Conservation (phyloP, 2,113 vertebrate genomes). For the Rafetus swinhoei region DNA sequence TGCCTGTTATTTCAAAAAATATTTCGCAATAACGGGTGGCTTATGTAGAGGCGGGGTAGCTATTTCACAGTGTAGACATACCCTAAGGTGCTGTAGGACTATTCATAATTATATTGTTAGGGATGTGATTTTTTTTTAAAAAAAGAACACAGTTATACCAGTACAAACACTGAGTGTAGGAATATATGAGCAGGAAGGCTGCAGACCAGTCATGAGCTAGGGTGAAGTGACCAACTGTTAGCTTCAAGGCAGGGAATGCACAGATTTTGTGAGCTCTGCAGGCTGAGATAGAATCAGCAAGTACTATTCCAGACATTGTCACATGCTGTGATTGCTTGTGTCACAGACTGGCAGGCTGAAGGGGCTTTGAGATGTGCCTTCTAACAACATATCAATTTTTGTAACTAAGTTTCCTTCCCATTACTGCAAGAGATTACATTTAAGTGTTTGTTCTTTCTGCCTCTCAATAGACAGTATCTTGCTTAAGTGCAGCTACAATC, state of each 20-base stretch:
- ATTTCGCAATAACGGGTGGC: too few relatives aligned
- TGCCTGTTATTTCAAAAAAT: too few relatives aligned
- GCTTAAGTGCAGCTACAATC: not conserved
- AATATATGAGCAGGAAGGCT: not conserved
- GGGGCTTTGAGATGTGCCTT: not conserved
- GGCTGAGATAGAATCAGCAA: not conserved
- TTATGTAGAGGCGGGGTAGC: too few relatives aligned
- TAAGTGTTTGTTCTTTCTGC: not conserved
- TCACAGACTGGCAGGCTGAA: not conserved
- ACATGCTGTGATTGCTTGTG: not conserved
- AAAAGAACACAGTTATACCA: not conserved
- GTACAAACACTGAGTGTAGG: not conserved
- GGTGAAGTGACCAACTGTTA: not conserved
- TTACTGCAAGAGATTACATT: constrained; percentile 2
- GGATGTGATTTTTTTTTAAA: too few relatives aligned
- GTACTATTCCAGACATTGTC: not conserved
- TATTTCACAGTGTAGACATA: too few relatives aligned
- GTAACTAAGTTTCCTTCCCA: not conserved
- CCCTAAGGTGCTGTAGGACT: too few relatives aligned
- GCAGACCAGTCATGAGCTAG: not conserved
- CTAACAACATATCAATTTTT: not conserved
- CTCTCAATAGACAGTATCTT: not conserved
- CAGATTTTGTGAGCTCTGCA: not conserved
- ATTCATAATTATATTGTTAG: too few relatives aligned
- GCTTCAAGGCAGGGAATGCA: not conserved